Percentiles rank a stretch among this genome's conserved stretches.
These are phyloP conservation scores for Thera obeliscata DNA, from an alignment of 2,888 invertebrate species.

Conservation along the genomic window DNA sequence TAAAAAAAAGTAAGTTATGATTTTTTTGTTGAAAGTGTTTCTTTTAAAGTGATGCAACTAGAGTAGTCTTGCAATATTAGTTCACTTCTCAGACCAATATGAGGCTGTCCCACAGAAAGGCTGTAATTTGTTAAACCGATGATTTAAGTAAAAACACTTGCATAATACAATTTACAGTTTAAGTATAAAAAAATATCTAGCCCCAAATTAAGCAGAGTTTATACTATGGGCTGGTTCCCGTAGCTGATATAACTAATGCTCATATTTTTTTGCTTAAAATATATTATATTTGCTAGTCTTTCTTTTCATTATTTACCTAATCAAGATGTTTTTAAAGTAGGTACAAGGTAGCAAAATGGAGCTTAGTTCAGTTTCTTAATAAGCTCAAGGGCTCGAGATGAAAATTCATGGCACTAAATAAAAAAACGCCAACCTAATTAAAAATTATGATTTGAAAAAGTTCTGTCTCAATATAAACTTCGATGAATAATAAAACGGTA, in stretches of 20 bases:
- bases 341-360: too few species aligned
- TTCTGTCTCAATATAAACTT: constrained; percentile 57
- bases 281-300: too few species aligned
- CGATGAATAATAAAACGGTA: constrained; percentile 74
- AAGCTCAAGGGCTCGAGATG: background rate
- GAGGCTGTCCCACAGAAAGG: constrained; percentile 51
- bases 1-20: too few species aligned
- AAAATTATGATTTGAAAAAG: constrained; percentile 41
- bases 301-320: too few species aligned
- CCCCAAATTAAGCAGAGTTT: too few species aligned
- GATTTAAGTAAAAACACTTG: constrained; percentile 65
- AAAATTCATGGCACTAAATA: too few species aligned
- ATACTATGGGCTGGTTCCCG: too few species aligned
- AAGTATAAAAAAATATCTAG: constrained; percentile 7
- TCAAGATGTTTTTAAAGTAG: too few species aligned
- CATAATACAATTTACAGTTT: constrained; percentile 48
- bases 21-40: background rate
- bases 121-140: constrained; percentile 63
- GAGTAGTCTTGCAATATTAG: constrained; percentile 47
- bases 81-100: constrained; percentile 46
- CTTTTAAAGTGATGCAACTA: constrained; percentile 29
- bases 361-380: background rate
- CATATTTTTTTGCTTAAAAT: too few species aligned
- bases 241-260: too few species aligned
- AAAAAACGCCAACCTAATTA: constrained; percentile 18